A percentile compares a stretch with the other conserved stretches of the same genome.
Evolutionary conservation across 2,888 invertebrate species (phyloP).

Genomic region (Hemistola chrysoprasaria): DNA sequence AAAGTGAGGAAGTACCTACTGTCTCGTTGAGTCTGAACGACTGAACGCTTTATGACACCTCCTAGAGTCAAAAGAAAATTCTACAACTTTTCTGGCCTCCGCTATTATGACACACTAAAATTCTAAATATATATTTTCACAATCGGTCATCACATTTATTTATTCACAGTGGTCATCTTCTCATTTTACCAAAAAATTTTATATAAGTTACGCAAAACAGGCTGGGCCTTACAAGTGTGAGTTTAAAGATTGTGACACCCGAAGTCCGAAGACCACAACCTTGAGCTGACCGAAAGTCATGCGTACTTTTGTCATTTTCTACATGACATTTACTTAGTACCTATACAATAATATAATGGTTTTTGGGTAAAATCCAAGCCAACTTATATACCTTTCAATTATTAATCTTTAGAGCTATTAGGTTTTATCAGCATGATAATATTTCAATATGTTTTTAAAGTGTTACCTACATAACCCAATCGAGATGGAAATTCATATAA

Average conservation of each 20-base stretch:
- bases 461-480: too few species aligned
- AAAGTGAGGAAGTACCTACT: conserved; percentile 40
- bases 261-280: conserved; percentile 43
- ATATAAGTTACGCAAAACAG: conserved; percentile 47
- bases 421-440: too few species aligned
- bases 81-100: conserved; percentile 17
- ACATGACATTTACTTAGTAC: conserved; percentile 7
- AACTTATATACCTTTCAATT: too few species aligned
- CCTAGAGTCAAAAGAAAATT: conserved; percentile 1
- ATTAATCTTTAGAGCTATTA: too few species aligned
- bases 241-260: conserved; percentile 50
- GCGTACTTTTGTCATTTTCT: conserved; percentile 10
- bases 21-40: conserved; percentile 22
- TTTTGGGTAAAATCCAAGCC: not conserved
- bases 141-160: conserved; percentile 38
- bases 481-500: too few species aligned
- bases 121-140: conserved; percentile 37
- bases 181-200: conserved; percentile 37
- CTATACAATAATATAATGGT: conserved; percentile 15
- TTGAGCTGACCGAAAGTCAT: conserved; percentile 32
- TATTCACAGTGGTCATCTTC: conserved; percentile 40
- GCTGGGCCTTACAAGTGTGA: conserved; percentile 40
- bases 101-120: conserved; percentile 27
- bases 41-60: conserved; percentile 16
- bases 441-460: too few species aligned